Evolutionary conservation across 2,113 vertebrate genomes (phyloP).

Genomic region (Aptenodytes patagonicus): DNA sequence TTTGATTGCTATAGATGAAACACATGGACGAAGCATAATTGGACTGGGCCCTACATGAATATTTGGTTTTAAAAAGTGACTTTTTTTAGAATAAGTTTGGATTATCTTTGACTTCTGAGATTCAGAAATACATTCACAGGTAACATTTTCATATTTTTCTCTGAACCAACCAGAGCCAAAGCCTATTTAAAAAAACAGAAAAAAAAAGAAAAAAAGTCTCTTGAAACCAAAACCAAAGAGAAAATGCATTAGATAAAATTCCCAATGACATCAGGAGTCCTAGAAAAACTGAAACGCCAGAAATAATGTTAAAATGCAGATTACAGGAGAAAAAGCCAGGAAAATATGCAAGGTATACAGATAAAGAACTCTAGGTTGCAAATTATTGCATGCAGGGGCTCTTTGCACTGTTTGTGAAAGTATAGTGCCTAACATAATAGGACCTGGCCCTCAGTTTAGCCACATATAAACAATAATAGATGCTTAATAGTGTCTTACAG

Average conservation of each 20-base stretch:
- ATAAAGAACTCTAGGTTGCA: neutral
- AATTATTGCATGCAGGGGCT: neutral
- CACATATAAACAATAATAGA: neutral
- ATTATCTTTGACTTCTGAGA: neutral
- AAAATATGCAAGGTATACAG: neutral
- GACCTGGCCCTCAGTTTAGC: neutral
- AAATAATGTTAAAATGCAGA: neutral
- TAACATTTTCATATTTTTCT: neutral
- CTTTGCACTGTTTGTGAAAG: neutral
- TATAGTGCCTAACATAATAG: neutral
- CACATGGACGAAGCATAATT: rapidly evolving
- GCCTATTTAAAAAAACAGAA: neutral
- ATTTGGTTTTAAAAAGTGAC: neutral
- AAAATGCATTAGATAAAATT: neutral
- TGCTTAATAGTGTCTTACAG: neutral
- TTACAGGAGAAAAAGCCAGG: neutral
- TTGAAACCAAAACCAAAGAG: neutral
- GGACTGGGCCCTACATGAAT: neutral
- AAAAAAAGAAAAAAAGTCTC: too few relatives aligned
- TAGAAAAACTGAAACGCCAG: neutral
- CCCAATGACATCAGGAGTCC: neutral
- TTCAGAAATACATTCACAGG: neutral
- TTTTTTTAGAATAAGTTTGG: neutral
- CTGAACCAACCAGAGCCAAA: neutral
- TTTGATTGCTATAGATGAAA: neutral